Conservation (phyloP, 2,113 vertebrate species). For the Mus spicilegus region DNA sequence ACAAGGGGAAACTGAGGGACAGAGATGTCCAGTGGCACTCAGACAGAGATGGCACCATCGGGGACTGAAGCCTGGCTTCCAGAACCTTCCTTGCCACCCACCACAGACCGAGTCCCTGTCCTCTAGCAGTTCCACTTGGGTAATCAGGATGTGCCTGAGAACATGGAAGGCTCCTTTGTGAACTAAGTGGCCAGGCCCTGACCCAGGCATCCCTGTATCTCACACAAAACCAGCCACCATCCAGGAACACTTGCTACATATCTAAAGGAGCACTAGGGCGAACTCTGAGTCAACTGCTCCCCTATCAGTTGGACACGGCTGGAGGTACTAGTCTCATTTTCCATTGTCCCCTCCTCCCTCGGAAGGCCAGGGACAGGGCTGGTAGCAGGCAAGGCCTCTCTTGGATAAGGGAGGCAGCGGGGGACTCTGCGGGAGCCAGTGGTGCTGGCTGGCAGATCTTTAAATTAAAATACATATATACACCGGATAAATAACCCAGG, state of each 20-base stretch:
- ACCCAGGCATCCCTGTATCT: background rate
- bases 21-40: background rate
- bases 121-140: background rate
- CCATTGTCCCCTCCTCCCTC: accelerated
- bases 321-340: background rate
- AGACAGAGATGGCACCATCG: too few relatives aligned
- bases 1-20: constrained; percentile 53
- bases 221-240: background rate
- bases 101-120: accelerated
- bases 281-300: constrained; percentile 17
- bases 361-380: background rate
- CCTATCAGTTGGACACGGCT: background rate
- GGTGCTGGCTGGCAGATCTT: constrained; percentile 50
- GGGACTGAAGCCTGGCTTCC: background rate
- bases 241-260: background rate
- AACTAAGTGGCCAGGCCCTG: too few relatives aligned
- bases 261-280: background rate
- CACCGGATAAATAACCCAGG: constrained; percentile 58
- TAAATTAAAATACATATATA: constrained; percentile 76
- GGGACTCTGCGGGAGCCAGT: background rate
- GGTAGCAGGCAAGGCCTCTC: background rate
- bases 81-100: background rate
- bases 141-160: background rate
- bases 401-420: background rate
- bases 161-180: accelerated